Base-by-base conservation (phyloP, 2,113 vertebrate species). In the Sinocyclocheilus rhinocerous region DNA sequence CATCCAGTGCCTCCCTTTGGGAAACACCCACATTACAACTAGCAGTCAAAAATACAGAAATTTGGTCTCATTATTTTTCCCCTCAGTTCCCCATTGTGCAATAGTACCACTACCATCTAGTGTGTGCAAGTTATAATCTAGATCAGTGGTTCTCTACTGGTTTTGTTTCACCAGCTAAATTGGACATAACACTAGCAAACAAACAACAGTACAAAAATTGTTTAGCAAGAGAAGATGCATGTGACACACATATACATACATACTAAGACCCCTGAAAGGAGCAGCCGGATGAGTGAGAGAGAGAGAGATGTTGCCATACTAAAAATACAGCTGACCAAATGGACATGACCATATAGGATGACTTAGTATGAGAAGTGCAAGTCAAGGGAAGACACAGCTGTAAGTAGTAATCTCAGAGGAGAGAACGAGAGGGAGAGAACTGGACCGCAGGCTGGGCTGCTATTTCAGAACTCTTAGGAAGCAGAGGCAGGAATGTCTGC, bases 1-100 rank as follows among this genome's bases (percentile, higher is more conserved):
- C 42, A 85, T 65, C 72, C 55, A 85, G 24, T 39, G 72, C 63
- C 81, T 70, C 72, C 80, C 83, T 36, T 45, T 26, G 33, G 72
- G 67, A 65, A 88, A 85, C 84, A 59, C 78, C 83, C 83, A 55
- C 72, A 85, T 63, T 48, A 70, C 70, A 85, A 72, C 63, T 24
- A 33, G 86, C 36, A 67, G 50, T 36, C 72, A 81, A 59, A 87
- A 24, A 76, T 20, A 81, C 22, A 4, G 20, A 83, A 76, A 82
- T 70, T 10, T 59, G 12, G n/a, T 52, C 55, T 67, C 50, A 20
- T 72, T 76, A 33, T 76, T 63, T 29, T 20, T 33, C 22, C 42
- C 42, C 78, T 20, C 83, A 76, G 33, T 84, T 70, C 36, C 55
- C 33, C 33, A 42, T 80, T 42, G 77, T 24, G 6, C 20, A 42